phyloP scores from a whole-genome alignment of 1,140 invertebrate genomes.

The Lepidurus arcticus region DNA sequence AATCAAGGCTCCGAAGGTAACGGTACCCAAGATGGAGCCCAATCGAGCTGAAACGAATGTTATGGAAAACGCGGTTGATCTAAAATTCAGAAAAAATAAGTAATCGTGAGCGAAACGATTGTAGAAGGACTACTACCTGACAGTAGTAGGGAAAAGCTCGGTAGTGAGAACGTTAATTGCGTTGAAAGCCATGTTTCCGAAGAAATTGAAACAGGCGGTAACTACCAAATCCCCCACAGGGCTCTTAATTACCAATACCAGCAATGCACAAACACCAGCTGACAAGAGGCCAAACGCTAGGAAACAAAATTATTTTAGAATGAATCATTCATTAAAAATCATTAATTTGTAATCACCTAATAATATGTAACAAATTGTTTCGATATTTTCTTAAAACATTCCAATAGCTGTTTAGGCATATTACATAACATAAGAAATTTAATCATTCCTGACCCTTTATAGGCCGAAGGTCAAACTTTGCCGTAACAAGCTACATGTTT shows the following conservation, averaged over 20 bases:
- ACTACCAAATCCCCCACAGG: neutral
- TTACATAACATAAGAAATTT: too few species aligned
- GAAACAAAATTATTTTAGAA: neutral
- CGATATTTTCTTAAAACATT: too few species aligned
- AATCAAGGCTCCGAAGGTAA: neutral
- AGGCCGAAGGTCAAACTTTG: too few species aligned
- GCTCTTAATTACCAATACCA: constrained; percentile 5
- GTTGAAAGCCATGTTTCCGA: neutral
- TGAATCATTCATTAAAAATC: too few species aligned
- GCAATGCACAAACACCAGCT: neutral
- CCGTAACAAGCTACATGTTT: too few species aligned
- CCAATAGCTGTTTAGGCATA: too few species aligned
- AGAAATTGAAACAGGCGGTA: neutral
- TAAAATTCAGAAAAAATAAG: neutral
- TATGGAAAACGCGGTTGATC: neutral
- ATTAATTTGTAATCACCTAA: too few species aligned
- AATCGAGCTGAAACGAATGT: neutral
- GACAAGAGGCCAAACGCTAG: neutral
- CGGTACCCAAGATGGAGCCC: neutral
- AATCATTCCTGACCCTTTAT: too few species aligned
- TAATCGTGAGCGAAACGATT: neutral
- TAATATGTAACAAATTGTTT: too few species aligned
- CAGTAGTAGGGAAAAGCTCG: neutral
- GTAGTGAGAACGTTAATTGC: neutral
- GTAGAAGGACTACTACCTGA: neutral